Evolutionary conservation across 2,797 vertebrate species (phyloP), one percentile per base, ranked within the genome.

Genomic region (Schizothorax lantsangensis): DNA sequence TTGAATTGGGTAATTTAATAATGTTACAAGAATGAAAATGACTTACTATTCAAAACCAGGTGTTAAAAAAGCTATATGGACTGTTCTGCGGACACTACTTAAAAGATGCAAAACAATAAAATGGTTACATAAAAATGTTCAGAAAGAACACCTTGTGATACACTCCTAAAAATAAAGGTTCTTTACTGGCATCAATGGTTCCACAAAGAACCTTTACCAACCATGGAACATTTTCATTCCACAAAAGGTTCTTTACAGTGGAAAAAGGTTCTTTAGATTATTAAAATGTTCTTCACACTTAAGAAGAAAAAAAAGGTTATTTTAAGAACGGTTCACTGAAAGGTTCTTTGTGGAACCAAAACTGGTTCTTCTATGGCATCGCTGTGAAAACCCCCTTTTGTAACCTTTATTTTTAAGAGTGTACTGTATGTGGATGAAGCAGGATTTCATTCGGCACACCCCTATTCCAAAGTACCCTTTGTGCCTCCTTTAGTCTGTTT

Each of bases 381-480:
- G 52, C 21, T 57, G 6, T 4, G 8, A 23, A 43, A 43, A 3
- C 0, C 23, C 9, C 23, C 23, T n/a, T 59, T 59, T n/a, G 57
- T 9, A 59, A 59, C 57, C 21, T 59, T 59, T n/a, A 59, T 59
- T 59, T 59, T 59, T n/a, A 59, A n/a, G 23, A n/a, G 57, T 59
- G 23, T 59, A n/a, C 21, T 57, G 54, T 23, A 54, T 69, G 45
- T 71, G 26, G 23, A 88, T 49, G 8, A 86, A 87, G 68, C 83
- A 86, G 77, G 81, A 82, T 90, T 86, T 78, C n/a, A 81, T 74
- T 88, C 83, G 88, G 88, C 90, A 90, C 90, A 90, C 90, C 87
- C 90, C 90, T 90, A 84, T 95, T 95, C 94, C 95, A 96, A 95
- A 96, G 95, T 95, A 95, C 95, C 95, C 95, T 95, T 94, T 95